Base-by-base conservation (phyloP, 1,140 invertebrate genomes). In the Cydia pomonella region DNA sequence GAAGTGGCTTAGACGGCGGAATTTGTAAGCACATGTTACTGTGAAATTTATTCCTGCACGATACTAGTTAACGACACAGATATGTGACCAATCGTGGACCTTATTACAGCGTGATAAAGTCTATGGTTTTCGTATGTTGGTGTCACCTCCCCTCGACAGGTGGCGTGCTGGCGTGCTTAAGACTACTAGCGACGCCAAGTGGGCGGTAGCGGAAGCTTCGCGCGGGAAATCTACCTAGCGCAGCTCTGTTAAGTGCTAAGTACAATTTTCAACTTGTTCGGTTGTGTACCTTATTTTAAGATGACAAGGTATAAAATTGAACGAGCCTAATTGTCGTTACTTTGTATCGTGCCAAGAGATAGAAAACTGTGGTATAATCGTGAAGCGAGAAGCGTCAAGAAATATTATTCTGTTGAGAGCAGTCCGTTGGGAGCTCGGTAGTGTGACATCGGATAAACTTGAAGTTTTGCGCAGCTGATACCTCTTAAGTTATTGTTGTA, bases 71-170 rank as follows among this genome's bases (percentile, higher is more conserved):
- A 44, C n/a, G 23, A 47, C 10, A 59, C 18, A 12, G 21, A 10
- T 59, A 23, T 18, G 6, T 21, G 7, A 21, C 18, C 53, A 59
- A 18, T 72, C 38, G 10, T n/a, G 25, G 12, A 25, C 23, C 21
- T 33, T n/a, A 25, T 6, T 27, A 21, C 16, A 59, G 4, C 18
- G 53, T 23, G 21, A 59, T 59, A 59, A 59, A 23, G 21, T 23
- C 53, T 44, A 44, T 44, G 6, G n/a, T 18, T 12, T 59, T 9
- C 1, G 53, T 59, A 9, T 23, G 2, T 23, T 23, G 21, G 21
- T 80, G 50, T 72, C 33, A 81, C 84, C 78, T 82, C 77, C 75
- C 82, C 74, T 25, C 66, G 76, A 76, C 63, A 90, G 88, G 84
- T 87, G 87, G 80, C 84, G 79, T 38, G 62, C 53, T 50, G n/a